phyloP scores from a whole-genome alignment of 1,140 invertebrate genomes.

The Psilanteris sp. region DNA sequence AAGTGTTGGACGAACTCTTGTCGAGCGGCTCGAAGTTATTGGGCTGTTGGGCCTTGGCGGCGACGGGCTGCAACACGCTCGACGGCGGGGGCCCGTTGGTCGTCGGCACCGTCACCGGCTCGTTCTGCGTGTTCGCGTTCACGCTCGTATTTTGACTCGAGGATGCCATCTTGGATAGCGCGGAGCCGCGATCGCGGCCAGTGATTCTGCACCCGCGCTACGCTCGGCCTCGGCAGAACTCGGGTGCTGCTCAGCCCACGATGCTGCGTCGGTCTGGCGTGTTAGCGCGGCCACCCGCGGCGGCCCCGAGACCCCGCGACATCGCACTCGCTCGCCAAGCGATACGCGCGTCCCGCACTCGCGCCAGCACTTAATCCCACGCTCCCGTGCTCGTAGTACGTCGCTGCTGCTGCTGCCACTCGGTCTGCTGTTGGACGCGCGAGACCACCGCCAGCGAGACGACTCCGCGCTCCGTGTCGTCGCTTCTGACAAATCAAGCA shows the following conservation, averaged over 20 bases:
- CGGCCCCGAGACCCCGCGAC: no score
- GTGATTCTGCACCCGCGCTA: not conserved
- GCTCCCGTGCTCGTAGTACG: no score
- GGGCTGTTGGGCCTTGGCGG: constrained; percentile 62
- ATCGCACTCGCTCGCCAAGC: no score
- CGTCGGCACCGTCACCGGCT: constrained; percentile 28
- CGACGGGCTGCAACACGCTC: constrained; percentile 1
- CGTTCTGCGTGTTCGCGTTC: constrained; percentile 29
- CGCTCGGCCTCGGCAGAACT: no score
- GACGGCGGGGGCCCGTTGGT: constrained; percentile 29
- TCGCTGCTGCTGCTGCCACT: constrained; percentile 12
- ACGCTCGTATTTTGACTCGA: constrained; percentile 39
- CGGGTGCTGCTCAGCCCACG: constrained; percentile 7
- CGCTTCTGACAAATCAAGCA: constrained; percentile 27
- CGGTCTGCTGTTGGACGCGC: constrained; percentile 10
- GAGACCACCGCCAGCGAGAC: constrained; percentile 25
- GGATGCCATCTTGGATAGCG: constrained; percentile 51
- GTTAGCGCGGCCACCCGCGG: no score
- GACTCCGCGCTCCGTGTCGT: constrained; percentile 19
- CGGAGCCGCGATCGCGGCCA: no score
- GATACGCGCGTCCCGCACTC: not conserved
- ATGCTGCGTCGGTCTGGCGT: no score
- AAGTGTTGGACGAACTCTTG: constrained; percentile 76
- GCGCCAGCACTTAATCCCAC: not conserved
- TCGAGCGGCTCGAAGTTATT: constrained; percentile 77